Conservation (phyloP, 2,888 invertebrate genomes). For the Plagodis dolabraria region DNA sequence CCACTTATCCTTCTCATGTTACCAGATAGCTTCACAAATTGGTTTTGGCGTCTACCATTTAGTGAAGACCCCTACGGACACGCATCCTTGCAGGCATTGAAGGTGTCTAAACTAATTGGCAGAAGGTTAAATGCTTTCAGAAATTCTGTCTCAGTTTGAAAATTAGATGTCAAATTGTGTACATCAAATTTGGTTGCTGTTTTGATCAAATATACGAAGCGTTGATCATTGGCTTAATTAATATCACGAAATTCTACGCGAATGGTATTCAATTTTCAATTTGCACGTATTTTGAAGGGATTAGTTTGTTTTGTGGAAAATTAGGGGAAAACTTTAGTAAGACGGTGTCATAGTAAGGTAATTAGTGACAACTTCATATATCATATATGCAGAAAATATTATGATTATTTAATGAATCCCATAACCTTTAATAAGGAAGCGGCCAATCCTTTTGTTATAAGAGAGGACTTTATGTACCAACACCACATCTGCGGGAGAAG, state of each 20-base stretch:
- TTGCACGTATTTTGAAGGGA: constrained; percentile 8
- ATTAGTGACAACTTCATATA: no score
- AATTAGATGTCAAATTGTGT: constrained; percentile 6
- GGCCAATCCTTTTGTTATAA: no score
- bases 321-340: no score
- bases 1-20: not conserved
- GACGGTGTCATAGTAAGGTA: no score
- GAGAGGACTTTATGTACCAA: no score
- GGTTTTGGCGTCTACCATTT: not conserved
- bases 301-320: no score
- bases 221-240: constrained; percentile 23
- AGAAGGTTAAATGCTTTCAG: constrained; percentile 13
- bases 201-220: constrained; percentile 19
- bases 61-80: constrained; percentile 8
- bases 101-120: constrained; percentile 5
- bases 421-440: no score
- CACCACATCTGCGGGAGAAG: no score
- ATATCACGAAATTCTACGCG: constrained; percentile 18
- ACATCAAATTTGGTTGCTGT: constrained; percentile 6
- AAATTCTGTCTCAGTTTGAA: constrained; percentile 11
- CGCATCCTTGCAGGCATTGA: not conserved
- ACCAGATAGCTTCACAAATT: constrained; percentile 8
- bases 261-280: constrained; percentile 14
- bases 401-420: no score
- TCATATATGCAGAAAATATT: no score